Base-by-base conservation (phyloP, 2,797 vertebrate genomes). In the Cyclura pinguis region DNA sequence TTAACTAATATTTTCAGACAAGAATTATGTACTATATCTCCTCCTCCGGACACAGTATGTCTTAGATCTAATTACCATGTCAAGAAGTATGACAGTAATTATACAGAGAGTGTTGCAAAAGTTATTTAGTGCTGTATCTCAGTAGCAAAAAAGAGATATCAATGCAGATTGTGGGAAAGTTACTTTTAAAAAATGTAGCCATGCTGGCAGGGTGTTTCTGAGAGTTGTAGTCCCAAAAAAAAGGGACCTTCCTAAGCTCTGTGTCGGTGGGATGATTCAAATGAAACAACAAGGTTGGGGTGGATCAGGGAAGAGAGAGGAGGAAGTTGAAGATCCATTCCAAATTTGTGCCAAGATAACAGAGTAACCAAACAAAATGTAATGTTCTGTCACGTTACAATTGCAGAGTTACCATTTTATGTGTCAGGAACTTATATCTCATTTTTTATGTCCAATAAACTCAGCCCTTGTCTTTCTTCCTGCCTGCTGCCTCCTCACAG, bases 1-100 rank as follows among this genome's bases (percentile, higher is more conserved):
- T 82, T 86, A 35, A 80, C 83, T 85, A 85, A 81, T 62, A 35
- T 62, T 89, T 89, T 72, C 42, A 69, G 57, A 64, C 67, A 32
- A 50, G 84, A 73, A 24, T 35, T 59, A 47, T 50, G 55, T 50
- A 4, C 24, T 73, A 29, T 74, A 20, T 38, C 69, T 10, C 6
- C 55, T 50, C 55, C n/a, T 50, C 55, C 18, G 77, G 78, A 76
- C 55, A 38, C 3, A 29, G 55, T 8, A 18, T 32, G 38, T 20
- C 77, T 86, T 81, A 20, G 77, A 81, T 74, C 67, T 29, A 73
- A 90, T 81, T 62, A 62, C 35, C 20, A 3, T 10, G 7, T 59
- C 78, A 73, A 62, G 14, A 7, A 22, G 52, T 6, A 62, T 59
- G 84, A 59, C 35, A 50, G 7, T 73, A 73, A 90, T 86, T 47